Base-by-base conservation (phyloP, 2,888 invertebrate genomes). In the Meiosimyza decipiens region DNA sequence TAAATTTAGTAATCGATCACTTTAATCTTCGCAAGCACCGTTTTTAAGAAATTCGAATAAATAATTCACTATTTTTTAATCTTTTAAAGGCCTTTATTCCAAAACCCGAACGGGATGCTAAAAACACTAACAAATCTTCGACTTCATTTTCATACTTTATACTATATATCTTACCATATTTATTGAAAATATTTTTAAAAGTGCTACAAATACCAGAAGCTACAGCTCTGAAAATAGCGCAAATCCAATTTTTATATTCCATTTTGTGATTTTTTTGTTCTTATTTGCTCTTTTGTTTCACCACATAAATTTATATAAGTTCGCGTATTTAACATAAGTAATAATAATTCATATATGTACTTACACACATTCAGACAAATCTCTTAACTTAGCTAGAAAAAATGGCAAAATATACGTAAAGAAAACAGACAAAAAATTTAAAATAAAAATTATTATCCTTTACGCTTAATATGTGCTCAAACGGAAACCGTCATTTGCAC, bases 401-500 rank as follows among this genome's bases (percentile, higher is more conserved):
- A 63, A 18, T n/a, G 3, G 18, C 6, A 47, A 47, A 52, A 51
- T 33, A 54, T 64, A 50, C 11, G 12, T 7, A 12, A 6, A 3
- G 28, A 13, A 12, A 18, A 12, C 9, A 55, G 55, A 60, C 40
- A 68, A 77, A 75, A 76, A 73, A 60, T 74, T 74, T 65, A 54
- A 47, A 65, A 65, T 57, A 40, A 57, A 81, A 81, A 81, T 80
- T 82, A 82, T 82, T 81, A 82, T 82, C 79, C 80, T 81, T 81
- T 79, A 80, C 78, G 82, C 81, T 82, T 81, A 81, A 80, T 82
- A 64, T 63, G 63, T 82, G 80, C 82, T 81, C 75, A 80, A 81
- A 79, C 82, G 81, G 81, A 81, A 81, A 81, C 80, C 80, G 79
- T 81, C 82, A 82, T 81, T 81, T 81, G 60, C 66, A 40, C 68